A percentile compares a stretch with the other conserved stretches of the same genome.
These are phyloP conservation scores for Chionomys nivalis DNA, from an alignment of 2,113 vertebrate genomes.

Conservation along the genomic window DNA sequence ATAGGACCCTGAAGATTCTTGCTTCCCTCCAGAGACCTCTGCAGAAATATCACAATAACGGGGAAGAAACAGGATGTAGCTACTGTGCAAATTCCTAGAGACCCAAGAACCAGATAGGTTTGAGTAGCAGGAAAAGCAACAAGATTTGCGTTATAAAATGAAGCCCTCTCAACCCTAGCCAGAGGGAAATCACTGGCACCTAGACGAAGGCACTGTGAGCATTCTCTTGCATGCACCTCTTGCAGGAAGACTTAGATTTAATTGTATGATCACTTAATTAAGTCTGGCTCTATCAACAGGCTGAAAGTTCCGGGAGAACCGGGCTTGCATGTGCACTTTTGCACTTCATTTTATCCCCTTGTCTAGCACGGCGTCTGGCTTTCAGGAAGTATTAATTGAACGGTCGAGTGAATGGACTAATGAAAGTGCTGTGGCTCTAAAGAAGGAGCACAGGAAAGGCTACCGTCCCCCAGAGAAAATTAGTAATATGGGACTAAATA, in stretches of 20 bases:
- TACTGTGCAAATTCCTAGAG: not conserved
- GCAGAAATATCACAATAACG: not conserved
- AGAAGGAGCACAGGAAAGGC: not conserved
- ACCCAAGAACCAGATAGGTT: not conserved
- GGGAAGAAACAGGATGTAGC: not conserved
- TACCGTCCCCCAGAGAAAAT: not conserved
- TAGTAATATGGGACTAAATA: not conserved
- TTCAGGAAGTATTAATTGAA: conserved; percentile 60
- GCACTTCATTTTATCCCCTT: not conserved
- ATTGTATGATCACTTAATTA: conserved; percentile 77
- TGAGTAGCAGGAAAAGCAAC: not conserved
- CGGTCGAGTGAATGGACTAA: conserved; percentile 46
- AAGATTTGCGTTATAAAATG: not conserved
- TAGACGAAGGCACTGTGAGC: not conserved
- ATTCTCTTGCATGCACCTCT: conserved; percentile 35
- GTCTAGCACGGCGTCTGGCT: conserved; percentile 53
- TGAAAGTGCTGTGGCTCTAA: not conserved
- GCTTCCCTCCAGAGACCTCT: not conserved
- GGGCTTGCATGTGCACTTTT: conserved; percentile 22
- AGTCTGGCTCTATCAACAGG: conserved; percentile 35
- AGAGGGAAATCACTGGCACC: conserved; percentile 19
- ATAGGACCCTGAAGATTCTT: not conserved
- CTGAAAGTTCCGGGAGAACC: conserved; percentile 50
- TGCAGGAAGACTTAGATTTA: conserved; percentile 56
- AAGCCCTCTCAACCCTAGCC: not conserved